Evolutionary conservation across 2,797 vertebrate genomes (phyloP).

Genomic region (Geotrypetes seraphini): DNA sequence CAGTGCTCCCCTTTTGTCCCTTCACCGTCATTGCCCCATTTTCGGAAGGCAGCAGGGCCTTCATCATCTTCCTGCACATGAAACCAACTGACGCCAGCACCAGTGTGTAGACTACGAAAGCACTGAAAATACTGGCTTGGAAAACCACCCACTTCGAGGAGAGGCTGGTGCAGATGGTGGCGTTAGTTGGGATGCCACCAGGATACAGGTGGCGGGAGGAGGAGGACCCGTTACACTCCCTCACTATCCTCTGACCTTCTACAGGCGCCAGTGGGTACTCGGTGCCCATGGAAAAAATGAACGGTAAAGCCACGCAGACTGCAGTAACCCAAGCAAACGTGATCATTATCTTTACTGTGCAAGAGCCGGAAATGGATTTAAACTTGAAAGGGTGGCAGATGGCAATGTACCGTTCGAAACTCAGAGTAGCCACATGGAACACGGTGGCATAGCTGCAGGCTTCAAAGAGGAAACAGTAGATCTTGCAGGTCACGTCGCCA

Average conservation of each 20-base stretch:
- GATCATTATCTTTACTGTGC: slow-evolving; percentile 68
- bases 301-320: slow-evolving; percentile 66
- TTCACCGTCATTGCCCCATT: slow-evolving; percentile 12
- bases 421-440: slow-evolving; percentile 82
- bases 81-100: slow-evolving; percentile 67
- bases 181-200: slow-evolving; percentile 44
- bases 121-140: slow-evolving; percentile 67
- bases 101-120: slow-evolving; percentile 73
- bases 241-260: not conserved
- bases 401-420: slow-evolving; percentile 85
- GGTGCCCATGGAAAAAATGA: slow-evolving; percentile 72
- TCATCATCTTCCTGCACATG: slow-evolving; percentile 88
- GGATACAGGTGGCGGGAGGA: not conserved
- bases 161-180: slow-evolving; percentile 85
- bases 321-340: slow-evolving; percentile 76
- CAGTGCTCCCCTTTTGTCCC: not conserved
- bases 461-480: slow-evolving; percentile 87
- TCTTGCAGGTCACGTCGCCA: slow-evolving; percentile 66
- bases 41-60: slow-evolving; percentile 48
- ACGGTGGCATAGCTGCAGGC: slow-evolving; percentile 89
- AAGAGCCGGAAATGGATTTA: slow-evolving; percentile 51
- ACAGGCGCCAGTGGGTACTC: slow-evolving; percentile 59
- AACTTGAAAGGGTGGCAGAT: slow-evolving; percentile 87
- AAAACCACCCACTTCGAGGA: slow-evolving; percentile 72
- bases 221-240: slow-evolving; percentile 9